phyloP scores from a whole-genome alignment of 1,140 invertebrate genomes.

The Aphidius ervi region DNA sequence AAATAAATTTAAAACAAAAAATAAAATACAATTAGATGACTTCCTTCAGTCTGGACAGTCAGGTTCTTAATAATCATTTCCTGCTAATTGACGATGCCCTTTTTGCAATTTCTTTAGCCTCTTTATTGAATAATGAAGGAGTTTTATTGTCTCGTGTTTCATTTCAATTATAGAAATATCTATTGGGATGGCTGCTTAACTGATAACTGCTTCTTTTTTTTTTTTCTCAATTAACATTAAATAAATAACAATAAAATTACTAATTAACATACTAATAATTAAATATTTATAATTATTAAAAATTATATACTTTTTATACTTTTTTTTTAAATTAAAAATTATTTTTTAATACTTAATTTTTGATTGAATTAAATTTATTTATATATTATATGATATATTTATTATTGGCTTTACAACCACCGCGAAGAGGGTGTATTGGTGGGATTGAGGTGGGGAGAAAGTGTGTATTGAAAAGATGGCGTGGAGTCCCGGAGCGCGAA shows the following conservation, averaged over 20 bases:
- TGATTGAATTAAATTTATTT: too few species aligned
- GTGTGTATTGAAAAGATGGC: constrained; percentile 19
- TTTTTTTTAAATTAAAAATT: too few species aligned
- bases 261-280: too few species aligned
- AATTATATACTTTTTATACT: too few species aligned
- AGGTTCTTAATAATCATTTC: constrained; percentile 43
- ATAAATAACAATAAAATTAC: too few species aligned
- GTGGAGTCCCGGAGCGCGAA: constrained; percentile 16
- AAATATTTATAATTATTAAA: too few species aligned
- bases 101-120: constrained; percentile 22
- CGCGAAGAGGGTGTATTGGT: background rate
- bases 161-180: background rate
- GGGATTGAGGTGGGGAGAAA: constrained; percentile 1
- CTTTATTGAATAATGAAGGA: constrained; percentile 9
- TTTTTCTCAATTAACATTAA: too few species aligned
- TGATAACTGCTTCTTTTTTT: too few species aligned
- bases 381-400: too few species aligned
- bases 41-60: constrained; percentile 33
- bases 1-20: background rate
- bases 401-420: too few species aligned
- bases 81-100: constrained; percentile 31
- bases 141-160: constrained; percentile 15
- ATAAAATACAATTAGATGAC: constrained; percentile 32
- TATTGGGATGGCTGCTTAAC: too few species aligned
- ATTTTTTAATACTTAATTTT: too few species aligned